These are phyloP conservation scores for Mola mola DNA, from an alignment of 2,113 vertebrate genomes.

Conservation along the genomic window DNA sequence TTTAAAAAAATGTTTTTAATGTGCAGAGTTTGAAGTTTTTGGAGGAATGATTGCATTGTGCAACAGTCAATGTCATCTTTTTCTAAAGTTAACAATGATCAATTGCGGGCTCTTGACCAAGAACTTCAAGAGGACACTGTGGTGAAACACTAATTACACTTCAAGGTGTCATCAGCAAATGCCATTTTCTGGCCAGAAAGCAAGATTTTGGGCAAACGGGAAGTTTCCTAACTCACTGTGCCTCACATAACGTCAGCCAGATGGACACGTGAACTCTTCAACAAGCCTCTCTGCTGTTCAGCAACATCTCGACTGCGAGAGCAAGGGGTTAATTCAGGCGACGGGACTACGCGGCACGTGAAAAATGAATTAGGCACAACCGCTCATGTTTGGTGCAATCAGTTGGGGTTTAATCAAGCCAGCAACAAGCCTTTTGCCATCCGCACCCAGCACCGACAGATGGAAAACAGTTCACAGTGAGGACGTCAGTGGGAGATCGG, in stretches of 20 bases:
- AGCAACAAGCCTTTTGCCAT: conserved; percentile 35
- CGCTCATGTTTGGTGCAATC: conserved; percentile 41
- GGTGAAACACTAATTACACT: not conserved
- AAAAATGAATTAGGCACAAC: conserved; percentile 55
- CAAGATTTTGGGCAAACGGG: conserved; percentile 15
- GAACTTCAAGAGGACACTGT: too few relatives aligned
- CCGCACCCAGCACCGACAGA: conserved; percentile 31
- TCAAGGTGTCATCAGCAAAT: conserved; percentile 23
- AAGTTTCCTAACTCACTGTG: conserved; percentile 11
- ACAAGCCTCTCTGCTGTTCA: conserved; percentile 37
- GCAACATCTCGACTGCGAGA: conserved; percentile 14
- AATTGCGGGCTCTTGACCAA: conserved; percentile 12
- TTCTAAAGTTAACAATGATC: too few relatives aligned
- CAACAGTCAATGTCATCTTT: too few relatives aligned
- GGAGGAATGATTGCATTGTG: too few relatives aligned
- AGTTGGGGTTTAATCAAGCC: conserved; percentile 38
- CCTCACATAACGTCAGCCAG: conserved; percentile 31
- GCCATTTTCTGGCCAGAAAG: conserved; percentile 12
- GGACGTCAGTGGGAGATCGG: too few relatives aligned
- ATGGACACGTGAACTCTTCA: conserved; percentile 32
- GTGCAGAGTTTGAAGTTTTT: too few relatives aligned
- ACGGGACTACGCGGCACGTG: conserved; percentile 58
- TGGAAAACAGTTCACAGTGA: conserved; percentile 16
- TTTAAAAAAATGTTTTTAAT: too few relatives aligned
- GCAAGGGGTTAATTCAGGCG: conserved; percentile 45